A percentile compares a stretch with the other conserved stretches of the same genome.
These are phyloP conservation scores for Lucinisca nassula DNA, from an alignment of 2,888 invertebrate species.

Conservation along the genomic window DNA sequence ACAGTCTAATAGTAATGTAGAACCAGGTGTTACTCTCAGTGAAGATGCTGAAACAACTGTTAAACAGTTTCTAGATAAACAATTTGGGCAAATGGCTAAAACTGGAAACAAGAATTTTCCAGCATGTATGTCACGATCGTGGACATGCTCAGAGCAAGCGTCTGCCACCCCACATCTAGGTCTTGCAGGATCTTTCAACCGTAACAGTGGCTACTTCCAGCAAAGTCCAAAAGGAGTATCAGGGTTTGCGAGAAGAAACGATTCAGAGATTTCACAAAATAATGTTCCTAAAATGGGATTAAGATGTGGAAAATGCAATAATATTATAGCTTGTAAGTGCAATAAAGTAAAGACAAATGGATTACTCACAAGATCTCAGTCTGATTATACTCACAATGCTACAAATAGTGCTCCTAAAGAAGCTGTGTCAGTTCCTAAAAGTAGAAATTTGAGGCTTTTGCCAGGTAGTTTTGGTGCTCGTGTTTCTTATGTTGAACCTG, in stretches of 20 bases:
- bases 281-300: neutral
- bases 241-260: neutral
- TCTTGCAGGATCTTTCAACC: neutral
- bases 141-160: conserved; percentile 56
- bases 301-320: conserved; percentile 13
- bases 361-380: neutral
- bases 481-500: conserved; percentile 64
- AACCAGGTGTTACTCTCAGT: conserved; percentile 5
- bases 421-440: neutral
- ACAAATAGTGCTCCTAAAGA: neutral
- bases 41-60: conserved; percentile 69
- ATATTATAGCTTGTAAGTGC: neutral
- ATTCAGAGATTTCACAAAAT: neutral
- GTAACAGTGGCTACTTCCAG: conserved; percentile 49
- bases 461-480: conserved; percentile 46
- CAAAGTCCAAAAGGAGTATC: conserved; percentile 19
- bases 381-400: conserved; percentile 1
- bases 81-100: conserved; percentile 58
- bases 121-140: conserved; percentile 66
- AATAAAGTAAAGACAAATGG: conserved; percentile 14
- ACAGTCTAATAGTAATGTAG: neutral
- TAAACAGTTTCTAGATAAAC: conserved; percentile 58
- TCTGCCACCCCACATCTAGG: neutral
- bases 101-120: conserved; percentile 48
- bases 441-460: conserved; percentile 1